phyloP scores from a whole-genome alignment of 2,797 vertebrate species.

The Tamandua tetradactyla region DNA sequence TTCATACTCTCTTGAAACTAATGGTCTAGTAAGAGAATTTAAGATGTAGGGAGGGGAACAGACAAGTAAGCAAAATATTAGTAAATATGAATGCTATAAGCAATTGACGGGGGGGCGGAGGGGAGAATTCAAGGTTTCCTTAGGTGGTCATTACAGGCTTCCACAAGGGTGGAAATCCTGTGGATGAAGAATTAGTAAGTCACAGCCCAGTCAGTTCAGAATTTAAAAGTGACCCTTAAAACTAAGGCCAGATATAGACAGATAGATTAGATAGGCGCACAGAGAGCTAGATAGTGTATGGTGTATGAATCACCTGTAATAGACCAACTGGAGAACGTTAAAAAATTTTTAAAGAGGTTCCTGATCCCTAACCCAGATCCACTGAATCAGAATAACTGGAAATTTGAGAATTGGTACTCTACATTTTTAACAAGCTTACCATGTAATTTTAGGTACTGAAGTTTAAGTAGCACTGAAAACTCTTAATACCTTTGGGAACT shows the following conservation, averaged over 20 bases:
- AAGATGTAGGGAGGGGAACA: no score
- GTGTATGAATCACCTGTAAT: neutral
- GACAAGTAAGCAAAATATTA: neutral
- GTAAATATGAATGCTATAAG: neutral
- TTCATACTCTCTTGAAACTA: neutral
- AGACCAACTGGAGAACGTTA: neutral
- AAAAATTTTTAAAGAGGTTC: neutral
- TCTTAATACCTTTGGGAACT: neutral
- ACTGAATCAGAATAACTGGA: neutral
- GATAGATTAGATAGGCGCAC: no score
- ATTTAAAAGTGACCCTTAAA: neutral
- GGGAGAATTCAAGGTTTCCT: neutral
- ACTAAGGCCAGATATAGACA: no score
- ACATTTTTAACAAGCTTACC: neutral
- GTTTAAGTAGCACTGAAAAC: neutral
- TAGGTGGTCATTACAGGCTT: neutral
- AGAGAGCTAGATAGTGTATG: no score
- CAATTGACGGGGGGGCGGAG: neutral
- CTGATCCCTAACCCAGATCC: neutral
- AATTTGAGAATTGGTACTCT: neutral
- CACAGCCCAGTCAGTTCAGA: neutral
- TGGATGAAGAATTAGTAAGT: neutral
- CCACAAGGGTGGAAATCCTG: neutral
- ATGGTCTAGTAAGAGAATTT: neutral
- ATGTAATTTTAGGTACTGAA: neutral